Evolutionary conservation across 2,797 vertebrate species (phyloP).

Genomic region (Spinus pinus): DNA sequence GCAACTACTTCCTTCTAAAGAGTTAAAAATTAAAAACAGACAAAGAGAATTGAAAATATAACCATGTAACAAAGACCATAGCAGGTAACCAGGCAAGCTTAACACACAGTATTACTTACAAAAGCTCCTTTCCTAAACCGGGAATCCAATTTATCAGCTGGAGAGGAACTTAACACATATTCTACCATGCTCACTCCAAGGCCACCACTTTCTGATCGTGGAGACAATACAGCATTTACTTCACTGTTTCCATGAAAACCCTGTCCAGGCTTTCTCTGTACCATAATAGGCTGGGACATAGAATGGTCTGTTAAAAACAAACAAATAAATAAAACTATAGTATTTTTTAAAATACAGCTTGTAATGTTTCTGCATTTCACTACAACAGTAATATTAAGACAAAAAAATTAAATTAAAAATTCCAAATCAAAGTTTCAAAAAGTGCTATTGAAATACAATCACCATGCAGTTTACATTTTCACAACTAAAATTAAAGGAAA

Average conservation of each 20-base stretch:
- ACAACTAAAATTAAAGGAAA: background rate
- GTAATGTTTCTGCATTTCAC: background rate
- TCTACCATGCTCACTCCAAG: conserved; percentile 99
- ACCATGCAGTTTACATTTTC: background rate
- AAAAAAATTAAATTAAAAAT: background rate
- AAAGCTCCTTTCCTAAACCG: conserved; percentile 96
- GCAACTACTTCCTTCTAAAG: conserved; percentile 1
- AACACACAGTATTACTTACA: conserved; percentile 80
- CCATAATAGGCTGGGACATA: conserved; percentile 99
- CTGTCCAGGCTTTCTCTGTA: conserved; percentile 95
- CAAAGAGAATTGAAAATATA: background rate
- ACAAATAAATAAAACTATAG: background rate
- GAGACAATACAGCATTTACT: conserved; percentile 94
- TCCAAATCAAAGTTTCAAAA: background rate
- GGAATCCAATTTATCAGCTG: conserved; percentile 96
- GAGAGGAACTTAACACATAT: conserved; percentile 97
- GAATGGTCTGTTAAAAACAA: conserved; percentile 89
- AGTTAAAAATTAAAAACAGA: background rate
- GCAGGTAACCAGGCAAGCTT: conserved; percentile 1
- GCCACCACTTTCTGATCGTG: conserved; percentile 96
- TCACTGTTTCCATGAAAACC: conserved; percentile 97
- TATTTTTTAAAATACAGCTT: background rate
- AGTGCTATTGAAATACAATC: background rate
- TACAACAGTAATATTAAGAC: background rate
- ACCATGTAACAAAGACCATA: background rate